Evolutionary conservation across 2,113 vertebrate genomes (phyloP).

Genomic region (Leptosomus discolor): DNA sequence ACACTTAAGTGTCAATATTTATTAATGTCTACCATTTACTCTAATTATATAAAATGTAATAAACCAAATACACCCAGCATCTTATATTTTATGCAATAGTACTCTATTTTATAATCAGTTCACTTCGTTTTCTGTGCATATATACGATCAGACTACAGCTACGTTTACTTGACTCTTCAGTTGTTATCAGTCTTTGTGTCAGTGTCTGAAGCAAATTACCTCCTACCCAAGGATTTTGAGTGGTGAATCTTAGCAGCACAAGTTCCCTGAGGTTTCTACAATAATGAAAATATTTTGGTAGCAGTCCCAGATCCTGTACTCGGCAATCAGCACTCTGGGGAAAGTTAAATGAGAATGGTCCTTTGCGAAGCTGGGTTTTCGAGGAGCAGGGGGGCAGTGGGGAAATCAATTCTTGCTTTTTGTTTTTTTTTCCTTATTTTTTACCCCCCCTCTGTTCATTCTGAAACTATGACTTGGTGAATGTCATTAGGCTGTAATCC

Average conservation of each 20-base stretch:
- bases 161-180: background rate
- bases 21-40: background rate
- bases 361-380: background rate
- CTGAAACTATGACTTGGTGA: slow-evolving; percentile 85
- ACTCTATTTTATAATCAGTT: background rate
- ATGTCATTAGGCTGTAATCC: slow-evolving; percentile 87
- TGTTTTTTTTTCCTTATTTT: background rate
- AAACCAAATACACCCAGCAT: background rate
- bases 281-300: background rate
- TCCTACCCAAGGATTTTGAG: background rate
- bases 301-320: background rate
- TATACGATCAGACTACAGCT: background rate
- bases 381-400: background rate
- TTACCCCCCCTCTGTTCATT: slow-evolving; percentile 53
- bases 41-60: background rate
- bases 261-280: slow-evolving; percentile 27
- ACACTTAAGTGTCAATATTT: background rate
- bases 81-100: background rate
- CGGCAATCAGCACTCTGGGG: background rate
- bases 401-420: background rate
- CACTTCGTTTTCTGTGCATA: background rate
- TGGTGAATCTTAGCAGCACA: slow-evolving; percentile 8
- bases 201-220: background rate
- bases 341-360: background rate
- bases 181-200: background rate